Evolutionary conservation across 2,797 vertebrate genomes (phyloP).

Genomic region (Micromesistius poutassou): DNA sequence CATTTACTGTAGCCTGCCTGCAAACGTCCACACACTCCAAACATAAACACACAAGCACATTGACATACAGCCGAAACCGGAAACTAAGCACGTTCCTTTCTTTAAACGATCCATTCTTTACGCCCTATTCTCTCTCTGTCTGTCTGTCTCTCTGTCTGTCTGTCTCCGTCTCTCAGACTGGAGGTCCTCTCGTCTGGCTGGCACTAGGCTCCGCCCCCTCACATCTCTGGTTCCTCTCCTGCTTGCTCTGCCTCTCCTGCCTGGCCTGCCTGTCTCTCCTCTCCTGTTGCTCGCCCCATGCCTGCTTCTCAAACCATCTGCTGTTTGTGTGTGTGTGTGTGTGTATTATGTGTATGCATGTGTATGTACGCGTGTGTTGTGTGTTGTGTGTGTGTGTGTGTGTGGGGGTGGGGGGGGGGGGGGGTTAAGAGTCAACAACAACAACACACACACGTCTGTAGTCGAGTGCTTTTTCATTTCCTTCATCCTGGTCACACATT

Average conservation of each 20-base stretch:
- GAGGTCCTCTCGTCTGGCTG: constrained; percentile 8
- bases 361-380: background rate
- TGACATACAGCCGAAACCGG: background rate
- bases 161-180: background rate
- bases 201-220: constrained; percentile 21
- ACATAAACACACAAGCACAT: background rate
- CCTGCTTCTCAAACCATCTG: constrained; percentile 32
- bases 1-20: background rate
- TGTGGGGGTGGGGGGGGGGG: background rate
- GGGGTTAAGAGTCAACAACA: constrained; percentile 12
- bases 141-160: background rate
- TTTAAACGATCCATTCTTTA: background rate
- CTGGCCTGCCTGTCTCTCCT: constrained; percentile 29
- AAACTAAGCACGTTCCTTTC: background rate
- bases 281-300: constrained; percentile 33
- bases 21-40: background rate
- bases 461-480: background rate
- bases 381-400: background rate
- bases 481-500: background rate
- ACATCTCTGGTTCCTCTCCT: constrained; percentile 21
- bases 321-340: constrained; percentile 29
- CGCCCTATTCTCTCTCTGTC: background rate
- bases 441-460: background rate
- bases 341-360: no score
- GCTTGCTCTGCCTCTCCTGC: constrained; percentile 29